A percentile compares a stretch with the other conserved stretches of the same genome.
Conservation (phyloP, 2,797 vertebrate species). For the Dendrocincla fuliginosa region DNA sequence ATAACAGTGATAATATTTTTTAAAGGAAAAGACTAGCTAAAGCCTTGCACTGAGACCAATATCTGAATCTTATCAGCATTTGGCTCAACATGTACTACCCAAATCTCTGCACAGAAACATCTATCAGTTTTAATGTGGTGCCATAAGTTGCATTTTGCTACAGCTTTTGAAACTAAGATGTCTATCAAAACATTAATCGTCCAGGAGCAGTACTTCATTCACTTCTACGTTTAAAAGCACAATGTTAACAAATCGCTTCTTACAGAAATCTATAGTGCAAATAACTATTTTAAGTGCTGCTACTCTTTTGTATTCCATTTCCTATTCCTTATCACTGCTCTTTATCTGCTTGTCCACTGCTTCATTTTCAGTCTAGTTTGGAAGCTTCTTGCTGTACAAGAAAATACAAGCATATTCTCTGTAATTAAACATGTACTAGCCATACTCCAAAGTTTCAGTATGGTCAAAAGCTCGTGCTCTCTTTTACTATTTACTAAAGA, state of each 20-base stretch:
- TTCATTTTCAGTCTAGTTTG: not conserved
- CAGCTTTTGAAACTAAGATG: not conserved
- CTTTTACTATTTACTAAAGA: not conserved
- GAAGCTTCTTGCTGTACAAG: not conserved
- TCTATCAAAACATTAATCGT: not conserved
- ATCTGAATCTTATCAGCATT: not conserved
- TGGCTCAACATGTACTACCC: not conserved
- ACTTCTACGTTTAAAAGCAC: not conserved
- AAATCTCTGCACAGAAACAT: not conserved
- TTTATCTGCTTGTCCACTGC: not conserved
- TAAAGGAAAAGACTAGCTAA: constrained; percentile 39
- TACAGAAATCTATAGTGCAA: not conserved
- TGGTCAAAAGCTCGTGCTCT: not conserved
- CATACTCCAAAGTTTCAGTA: not conserved
- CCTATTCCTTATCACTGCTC: not conserved
- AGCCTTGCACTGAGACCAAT: not conserved
- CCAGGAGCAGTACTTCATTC: not conserved
- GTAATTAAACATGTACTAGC: not conserved
- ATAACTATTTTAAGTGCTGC: not conserved
- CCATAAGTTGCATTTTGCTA: not conserved
- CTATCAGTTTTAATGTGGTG: not conserved
- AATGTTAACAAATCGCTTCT: not conserved
- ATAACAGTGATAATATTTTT: constrained; percentile 13
- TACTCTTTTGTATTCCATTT: not conserved
- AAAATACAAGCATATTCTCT: not conserved